phyloP scores from a whole-genome alignment of 2,113 vertebrate genomes.

The Prietella phreatophila region DNA sequence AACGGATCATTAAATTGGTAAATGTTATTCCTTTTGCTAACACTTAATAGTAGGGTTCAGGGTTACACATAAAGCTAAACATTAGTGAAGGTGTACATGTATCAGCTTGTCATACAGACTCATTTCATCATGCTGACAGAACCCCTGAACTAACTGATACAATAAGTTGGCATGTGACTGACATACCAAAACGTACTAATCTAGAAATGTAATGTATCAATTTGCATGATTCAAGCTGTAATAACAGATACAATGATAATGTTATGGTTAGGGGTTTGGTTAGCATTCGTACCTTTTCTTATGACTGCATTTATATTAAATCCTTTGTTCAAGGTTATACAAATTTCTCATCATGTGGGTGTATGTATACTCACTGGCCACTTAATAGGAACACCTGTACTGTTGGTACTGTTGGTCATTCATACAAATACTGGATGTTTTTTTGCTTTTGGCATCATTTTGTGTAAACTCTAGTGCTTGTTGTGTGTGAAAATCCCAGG shows the following conservation, averaged over 20 bases:
- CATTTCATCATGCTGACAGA: not conserved
- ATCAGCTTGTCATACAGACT: not conserved
- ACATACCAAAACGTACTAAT: not conserved
- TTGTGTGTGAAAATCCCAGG: no score
- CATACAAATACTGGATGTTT: not conserved
- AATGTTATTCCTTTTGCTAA: not conserved
- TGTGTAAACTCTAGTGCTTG: not conserved
- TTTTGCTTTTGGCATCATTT: not conserved
- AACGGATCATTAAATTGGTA: not conserved
- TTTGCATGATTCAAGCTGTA: not conserved
- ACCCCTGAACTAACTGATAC: not conserved
- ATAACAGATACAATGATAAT: not conserved
- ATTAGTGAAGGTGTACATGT: not conserved
- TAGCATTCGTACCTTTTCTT: not conserved
- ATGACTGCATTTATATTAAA: not conserved
- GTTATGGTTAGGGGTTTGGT: not conserved
- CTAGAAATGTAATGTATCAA: not conserved
- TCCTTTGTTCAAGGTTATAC: not conserved
- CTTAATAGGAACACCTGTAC: not conserved
- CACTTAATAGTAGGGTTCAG: not conserved
- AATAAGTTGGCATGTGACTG: not conserved
- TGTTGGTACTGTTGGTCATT: not conserved
- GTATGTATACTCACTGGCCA: not conserved
- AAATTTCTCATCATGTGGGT: not conserved
- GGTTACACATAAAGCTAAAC: not conserved